Conservation (phyloP, 2,113 vertebrate species). For the Tautogolabrus adspersus region DNA sequence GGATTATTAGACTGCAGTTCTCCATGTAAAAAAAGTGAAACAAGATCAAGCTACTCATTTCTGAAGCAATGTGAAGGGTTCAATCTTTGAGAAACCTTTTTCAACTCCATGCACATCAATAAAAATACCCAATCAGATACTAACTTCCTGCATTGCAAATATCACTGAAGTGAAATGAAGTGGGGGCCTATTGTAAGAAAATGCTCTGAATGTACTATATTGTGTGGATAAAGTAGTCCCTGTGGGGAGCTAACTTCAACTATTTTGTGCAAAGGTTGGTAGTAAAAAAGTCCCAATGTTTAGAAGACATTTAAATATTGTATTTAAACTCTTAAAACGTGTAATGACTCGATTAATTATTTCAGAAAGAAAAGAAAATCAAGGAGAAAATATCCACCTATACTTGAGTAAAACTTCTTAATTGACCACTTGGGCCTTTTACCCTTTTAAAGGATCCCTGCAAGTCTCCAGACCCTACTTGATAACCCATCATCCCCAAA, state of each 20-base stretch:
- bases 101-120: too few species aligned
- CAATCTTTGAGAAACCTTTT: too few species aligned
- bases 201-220: neutral
- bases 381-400: neutral
- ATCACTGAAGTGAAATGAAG: neutral
- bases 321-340: neutral
- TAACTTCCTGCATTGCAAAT: neutral
- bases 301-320: neutral
- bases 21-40: neutral
- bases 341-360: too few species aligned
- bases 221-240: too few species aligned
- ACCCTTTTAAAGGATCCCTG: too few species aligned
- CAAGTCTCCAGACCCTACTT: conserved; percentile 1
- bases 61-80: too few species aligned
- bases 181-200: neutral
- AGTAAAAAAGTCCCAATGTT: neutral
- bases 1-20: neutral
- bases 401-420: neutral
- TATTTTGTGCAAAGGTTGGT: neutral
- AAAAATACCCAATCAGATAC: too few species aligned
- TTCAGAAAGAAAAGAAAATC: neutral
- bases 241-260: neutral
- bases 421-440: neutral
- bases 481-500: conserved; percentile 20
- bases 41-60: too few species aligned